Evolutionary conservation across 2,888 invertebrate species (phyloP), one percentile per base, ranked within the genome.

Genomic region (Sminthurinus aureus): DNA sequence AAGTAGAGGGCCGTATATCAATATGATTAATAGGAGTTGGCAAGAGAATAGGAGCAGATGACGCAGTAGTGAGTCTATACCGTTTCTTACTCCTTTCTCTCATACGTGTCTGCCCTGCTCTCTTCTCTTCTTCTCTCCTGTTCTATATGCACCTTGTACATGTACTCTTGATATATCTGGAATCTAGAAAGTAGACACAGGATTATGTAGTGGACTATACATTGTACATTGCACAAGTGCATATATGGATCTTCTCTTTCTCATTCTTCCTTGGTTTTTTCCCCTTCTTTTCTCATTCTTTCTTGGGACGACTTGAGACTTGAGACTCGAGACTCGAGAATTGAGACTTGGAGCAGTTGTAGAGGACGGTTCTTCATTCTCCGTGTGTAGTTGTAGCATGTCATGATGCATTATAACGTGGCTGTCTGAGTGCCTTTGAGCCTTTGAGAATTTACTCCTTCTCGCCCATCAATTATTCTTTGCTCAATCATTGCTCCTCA

Each of bases 21-120:
- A 85, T 85, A 85, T 87, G 87, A 87, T 87, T 86, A 86, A 87
- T 87, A 86, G 85, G 84, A 85, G 66, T 77, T 81, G 84, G 84
- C 81, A 76, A 81, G 82, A 84, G 85, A 85, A 84, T 84, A 81
- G 79, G 50, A 83, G 67, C 83, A 83, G 83, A 79, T 85, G 85
- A 85, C 85, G 66, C 24, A 50, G 26, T 78, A 64, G 58, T 77
- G 69, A 82, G 82, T 82, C 67, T 82, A 52, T 50, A 51, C 24
- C 76, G 8, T 18, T 76, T 58, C 77, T 66, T 71, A 26, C 71
- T 9, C 1, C 71, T 12, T 24, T 24, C 71, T 13, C 71, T 15
- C 26, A 26, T 15, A 71, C 22, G 2, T 58, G 2, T 18, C 18
- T 58, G 2, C 18, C 1, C 9, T 9, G 1, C 9, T 58, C 58